phyloP scores from a whole-genome alignment of 2,888 invertebrate genomes.

The Nycteola revayana region DNA sequence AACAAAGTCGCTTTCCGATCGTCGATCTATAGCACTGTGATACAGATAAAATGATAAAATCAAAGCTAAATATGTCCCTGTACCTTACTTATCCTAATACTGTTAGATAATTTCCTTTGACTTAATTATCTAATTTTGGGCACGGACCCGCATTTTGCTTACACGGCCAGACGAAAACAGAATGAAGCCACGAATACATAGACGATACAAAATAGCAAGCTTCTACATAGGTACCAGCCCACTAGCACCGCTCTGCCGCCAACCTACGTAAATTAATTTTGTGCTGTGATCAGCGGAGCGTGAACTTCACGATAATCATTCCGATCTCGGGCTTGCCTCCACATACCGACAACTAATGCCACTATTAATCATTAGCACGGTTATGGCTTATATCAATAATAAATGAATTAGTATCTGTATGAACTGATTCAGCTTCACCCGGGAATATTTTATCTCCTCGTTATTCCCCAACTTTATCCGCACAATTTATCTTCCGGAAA shows the following conservation, averaged over 20 bases:
- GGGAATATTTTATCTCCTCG: slow-evolving; percentile 22
- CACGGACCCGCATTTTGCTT: slow-evolving; percentile 7
- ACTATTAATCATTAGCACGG: slow-evolving; percentile 55
- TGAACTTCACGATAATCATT: slow-evolving; percentile 66
- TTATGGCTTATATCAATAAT: slow-evolving; percentile 30
- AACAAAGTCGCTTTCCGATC: too few relatives aligned
- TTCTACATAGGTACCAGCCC: too few relatives aligned
- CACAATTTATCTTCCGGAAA: slow-evolving; percentile 20
- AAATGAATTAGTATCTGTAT: slow-evolving; percentile 29
- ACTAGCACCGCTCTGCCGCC: slow-evolving; percentile 15
- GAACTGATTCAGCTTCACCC: slow-evolving; percentile 24
- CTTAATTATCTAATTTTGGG: background rate
- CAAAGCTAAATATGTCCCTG: too few relatives aligned
- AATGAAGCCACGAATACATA: slow-evolving; percentile 25
- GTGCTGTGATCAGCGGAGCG: slow-evolving; percentile 64
- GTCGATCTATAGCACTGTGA: too few relatives aligned
- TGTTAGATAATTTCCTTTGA: too few relatives aligned
- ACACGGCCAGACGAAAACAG: slow-evolving; percentile 25
- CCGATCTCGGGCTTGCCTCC: slow-evolving; percentile 52
- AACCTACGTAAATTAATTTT: slow-evolving; percentile 72
- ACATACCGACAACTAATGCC: slow-evolving; percentile 50
- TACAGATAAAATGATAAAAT: too few relatives aligned
- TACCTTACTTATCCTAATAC: too few relatives aligned
- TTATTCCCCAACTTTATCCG: slow-evolving; percentile 21
- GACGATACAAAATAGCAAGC: slow-evolving; percentile 18